Evolutionary conservation across 1,140 invertebrate species (phyloP), one percentile per base, ranked within the genome.

Genomic region (Caenorhabditis latens): DNA sequence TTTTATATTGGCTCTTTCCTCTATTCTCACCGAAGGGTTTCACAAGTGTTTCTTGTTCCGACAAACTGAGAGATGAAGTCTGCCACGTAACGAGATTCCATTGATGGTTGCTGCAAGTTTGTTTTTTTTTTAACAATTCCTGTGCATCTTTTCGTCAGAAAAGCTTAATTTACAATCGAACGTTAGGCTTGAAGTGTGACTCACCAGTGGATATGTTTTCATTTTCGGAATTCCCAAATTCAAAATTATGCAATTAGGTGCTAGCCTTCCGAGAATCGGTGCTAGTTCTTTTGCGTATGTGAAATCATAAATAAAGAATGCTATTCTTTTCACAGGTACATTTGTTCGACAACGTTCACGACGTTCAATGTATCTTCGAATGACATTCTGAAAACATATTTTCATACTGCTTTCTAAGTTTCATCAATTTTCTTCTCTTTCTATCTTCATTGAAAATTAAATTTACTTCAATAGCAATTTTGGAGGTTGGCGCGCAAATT

Each of bases 301-400:
- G 71, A 79, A 24, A n/a, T 79, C 71, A n/a, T 79, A 79, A n/a
- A 79, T 50, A 46, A 79, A 79, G 46, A 79, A 53, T 13, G 42
- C 71, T 0, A 79, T 46, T 24, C 71, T 19, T 53, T 79, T 79
- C 11, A 79, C 71, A 32, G 61, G 61, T 5, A 24, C 21, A 2
- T 8, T n/a, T 9, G 16, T 11, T 4, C n/a, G 19, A 24, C 71
- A 50, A 16, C 71, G 71, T 24, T 79, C 71, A 50, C 71, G 71
- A 9, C 71, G 71, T 50, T 50, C 71, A 4, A 42, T 19, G 46
- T 13, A 79, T 53, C n/a, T 43, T 11, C 9, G 19, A 5, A 79
- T 40, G 14, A 79, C 46, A 14, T 53, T 53, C 71, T 79, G 40
- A 19, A 71, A 71, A 71, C 19, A 65, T n/a, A n/a, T 65, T 65